Percentiles rank a stretch among this genome's conserved stretches.
phyloP scores from a whole-genome alignment of 2,113 vertebrate species.

The Zosterops borbonicus region DNA sequence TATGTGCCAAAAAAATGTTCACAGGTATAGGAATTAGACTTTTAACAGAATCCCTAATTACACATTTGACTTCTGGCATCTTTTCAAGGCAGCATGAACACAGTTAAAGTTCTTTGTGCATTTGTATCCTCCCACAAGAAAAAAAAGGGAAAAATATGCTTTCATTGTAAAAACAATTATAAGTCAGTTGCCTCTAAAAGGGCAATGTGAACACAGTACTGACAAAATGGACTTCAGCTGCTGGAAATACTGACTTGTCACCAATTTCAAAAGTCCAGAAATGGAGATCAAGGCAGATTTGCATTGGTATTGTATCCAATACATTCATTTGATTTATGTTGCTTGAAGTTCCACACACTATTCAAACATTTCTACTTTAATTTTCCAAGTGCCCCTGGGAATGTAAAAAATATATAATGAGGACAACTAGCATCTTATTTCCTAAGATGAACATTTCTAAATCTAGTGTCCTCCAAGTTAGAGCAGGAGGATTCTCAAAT shows the following conservation, averaged over 20 bases:
- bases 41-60: constrained; percentile 27
- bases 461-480: not conserved
- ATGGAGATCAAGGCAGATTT: not conserved
- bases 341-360: not conserved
- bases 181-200: not conserved
- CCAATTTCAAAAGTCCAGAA: not conserved
- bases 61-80: not conserved
- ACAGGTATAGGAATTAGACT: constrained; percentile 20
- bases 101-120: not conserved
- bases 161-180: not conserved
- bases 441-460: not conserved
- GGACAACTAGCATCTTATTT: not conserved
- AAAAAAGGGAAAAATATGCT: not conserved
- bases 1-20: not conserved
- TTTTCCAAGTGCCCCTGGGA: not conserved
- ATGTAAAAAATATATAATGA: not conserved
- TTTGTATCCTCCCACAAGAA: not conserved
- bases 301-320: not conserved
- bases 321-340: not conserved
- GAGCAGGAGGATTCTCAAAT: not conserved
- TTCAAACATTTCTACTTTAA: not conserved
- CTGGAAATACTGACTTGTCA: not conserved
- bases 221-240: not conserved
- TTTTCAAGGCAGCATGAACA: constrained; percentile 18
- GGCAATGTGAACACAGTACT: not conserved